These are phyloP conservation scores for Labeo calbasu DNA, from an alignment of 2,797 vertebrate genomes.

Conservation along the genomic window DNA sequence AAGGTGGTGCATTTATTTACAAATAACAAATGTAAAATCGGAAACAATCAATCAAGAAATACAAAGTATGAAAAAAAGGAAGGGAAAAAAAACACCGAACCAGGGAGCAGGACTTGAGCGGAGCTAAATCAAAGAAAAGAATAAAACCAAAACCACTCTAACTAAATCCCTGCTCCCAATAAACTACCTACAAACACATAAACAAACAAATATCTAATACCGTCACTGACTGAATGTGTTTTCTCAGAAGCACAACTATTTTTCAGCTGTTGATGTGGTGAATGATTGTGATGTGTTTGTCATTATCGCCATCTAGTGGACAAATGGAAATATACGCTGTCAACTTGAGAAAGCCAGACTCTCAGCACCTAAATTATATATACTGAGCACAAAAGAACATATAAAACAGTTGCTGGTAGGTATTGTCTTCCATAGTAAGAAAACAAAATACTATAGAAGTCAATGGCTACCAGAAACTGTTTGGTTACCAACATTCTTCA, in stretches of 20 bases:
- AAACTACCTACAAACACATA: no score
- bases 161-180: no score
- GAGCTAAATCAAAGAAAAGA: no score
- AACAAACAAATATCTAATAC: neutral
- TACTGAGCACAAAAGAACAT: neutral
- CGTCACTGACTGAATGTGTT: neutral
- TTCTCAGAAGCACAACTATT: neutral
- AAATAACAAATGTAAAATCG: no score
- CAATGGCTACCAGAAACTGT: neutral
- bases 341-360: neutral
- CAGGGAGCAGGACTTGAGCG: no score
- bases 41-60: no score
- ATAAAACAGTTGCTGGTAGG: neutral
- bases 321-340: neutral
- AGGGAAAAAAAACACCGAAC: no score
- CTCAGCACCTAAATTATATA: neutral
- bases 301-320: constrained; percentile 53
- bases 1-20: no score
- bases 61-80: no score
- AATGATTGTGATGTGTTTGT: neutral
- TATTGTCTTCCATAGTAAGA: neutral
- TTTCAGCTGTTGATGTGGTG: neutral
- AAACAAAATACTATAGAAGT: neutral
- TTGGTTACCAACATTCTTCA: neutral
- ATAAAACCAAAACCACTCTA: no score